Conservation (phyloP, 2,888 invertebrate species). For the Microdon myrmicae region DNA sequence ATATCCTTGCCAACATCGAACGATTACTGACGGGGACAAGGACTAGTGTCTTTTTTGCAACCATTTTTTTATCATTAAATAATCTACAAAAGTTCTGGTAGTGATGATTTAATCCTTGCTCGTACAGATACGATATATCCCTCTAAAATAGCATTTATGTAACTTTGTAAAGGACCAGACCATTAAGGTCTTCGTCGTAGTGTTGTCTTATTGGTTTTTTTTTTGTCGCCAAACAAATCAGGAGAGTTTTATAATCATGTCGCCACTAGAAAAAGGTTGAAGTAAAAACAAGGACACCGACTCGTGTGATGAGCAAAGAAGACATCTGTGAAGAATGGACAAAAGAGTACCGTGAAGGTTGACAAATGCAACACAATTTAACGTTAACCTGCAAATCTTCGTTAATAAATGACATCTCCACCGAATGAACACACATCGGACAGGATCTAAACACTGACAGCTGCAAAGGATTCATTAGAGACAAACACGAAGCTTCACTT, state of each 20-base stretch:
- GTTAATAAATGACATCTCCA: slow-evolving; percentile 52
- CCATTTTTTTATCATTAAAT: no score
- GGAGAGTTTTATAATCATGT: slow-evolving; percentile 33
- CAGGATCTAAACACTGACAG: slow-evolving; percentile 43
- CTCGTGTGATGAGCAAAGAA: background rate
- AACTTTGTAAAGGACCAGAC: no score
- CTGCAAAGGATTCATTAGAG: slow-evolving; percentile 47
- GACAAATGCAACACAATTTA: slow-evolving; percentile 36
- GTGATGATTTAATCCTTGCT: no score
- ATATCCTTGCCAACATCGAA: no score
- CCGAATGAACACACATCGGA: slow-evolving; percentile 41
- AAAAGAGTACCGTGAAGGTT: slow-evolving; percentile 8
- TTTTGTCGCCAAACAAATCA: slow-evolving; percentile 21
- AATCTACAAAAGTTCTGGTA: no score
- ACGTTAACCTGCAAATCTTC: slow-evolving; percentile 51
- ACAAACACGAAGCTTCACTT: slow-evolving; percentile 25
- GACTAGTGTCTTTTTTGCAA: no score
- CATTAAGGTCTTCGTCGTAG: no score
- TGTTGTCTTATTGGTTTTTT: no score
- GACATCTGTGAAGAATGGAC: background rate
- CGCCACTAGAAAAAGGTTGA: background rate
- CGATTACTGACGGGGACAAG: no score
- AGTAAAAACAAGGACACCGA: background rate
- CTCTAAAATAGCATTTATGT: no score
- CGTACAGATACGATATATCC: no score